Evolutionary conservation across 2,888 invertebrate species (phyloP), one percentile per base, ranked within the genome.

Genomic region (Thymelicus sylvestris): DNA sequence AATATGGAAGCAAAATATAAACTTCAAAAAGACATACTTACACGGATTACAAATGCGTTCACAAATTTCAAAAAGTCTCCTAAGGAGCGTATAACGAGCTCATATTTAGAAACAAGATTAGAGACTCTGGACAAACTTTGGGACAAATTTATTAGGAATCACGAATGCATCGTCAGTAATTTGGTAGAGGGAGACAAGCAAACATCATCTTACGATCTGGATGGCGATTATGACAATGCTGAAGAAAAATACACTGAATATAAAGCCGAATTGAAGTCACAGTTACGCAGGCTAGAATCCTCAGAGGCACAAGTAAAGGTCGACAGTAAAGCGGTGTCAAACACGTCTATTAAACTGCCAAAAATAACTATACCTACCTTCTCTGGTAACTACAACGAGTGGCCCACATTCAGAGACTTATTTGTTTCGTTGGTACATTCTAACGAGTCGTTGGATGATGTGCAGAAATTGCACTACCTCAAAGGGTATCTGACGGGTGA

Each of bases 401-500:
- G 63, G 63, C 8, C 12, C 8, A 47, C 47, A 10, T 52, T 64
- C 24, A 50, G 52, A 10, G 64, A 64, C 13, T 52, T 64, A n/a
- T 64, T 47, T 47, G 47, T 52, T 50, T 47, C 10, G n/a, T 52
- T 47, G 7, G 7, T 50, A n/a, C 47, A 50, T 64, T n/a, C 38
- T 0, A 80, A 80, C 38, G 24, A 57, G 0, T 39, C 64, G 0
- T 12, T 81, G 2, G 75, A 75, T 19, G 59, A 78, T 61, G 78
- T 76, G 0, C 77, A 80, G 66, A 75, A 74, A 48, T 39, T 48
- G 15, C 67, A 65, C 7, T 44, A 24, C 44, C 39, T 57, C 15
- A 79, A 77, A 7, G 69, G 74, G 0, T 48, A 75, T 62, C 47
- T 78, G 7, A 59, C 71, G 0, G 79, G 78, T 0, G 80, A 81